Percentiles rank a stretch among this genome's conserved stretches.
Conservation (phyloP, 2,797 vertebrate species). For the Vultur gryphus region DNA sequence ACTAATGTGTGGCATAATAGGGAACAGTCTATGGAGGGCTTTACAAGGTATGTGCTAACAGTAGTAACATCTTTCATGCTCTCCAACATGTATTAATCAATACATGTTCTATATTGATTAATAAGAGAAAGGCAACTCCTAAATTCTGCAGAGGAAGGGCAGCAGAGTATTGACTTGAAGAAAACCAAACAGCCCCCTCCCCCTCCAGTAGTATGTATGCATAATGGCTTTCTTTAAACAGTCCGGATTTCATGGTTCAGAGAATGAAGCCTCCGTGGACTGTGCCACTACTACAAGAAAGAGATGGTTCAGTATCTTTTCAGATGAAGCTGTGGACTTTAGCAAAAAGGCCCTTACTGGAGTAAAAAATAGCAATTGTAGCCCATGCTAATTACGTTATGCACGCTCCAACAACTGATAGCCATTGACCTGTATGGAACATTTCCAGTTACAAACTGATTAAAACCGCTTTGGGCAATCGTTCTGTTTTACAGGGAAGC, state of each 20-base stretch:
- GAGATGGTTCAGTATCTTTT: background rate
- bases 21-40: background rate
- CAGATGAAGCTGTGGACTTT: background rate
- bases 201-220: background rate
- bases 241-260: background rate
- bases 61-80: background rate
- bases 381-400: slow-evolving; percentile 36
- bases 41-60: background rate
- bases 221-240: background rate
- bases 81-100: background rate
- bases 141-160: background rate
- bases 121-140: background rate
- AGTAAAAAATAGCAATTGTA: background rate
- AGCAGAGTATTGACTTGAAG: background rate
- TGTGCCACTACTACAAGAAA: background rate
- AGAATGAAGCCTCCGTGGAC: background rate
- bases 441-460: slow-evolving; percentile 45
- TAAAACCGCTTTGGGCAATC: background rate
- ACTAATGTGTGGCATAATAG: background rate
- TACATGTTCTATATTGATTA: background rate
- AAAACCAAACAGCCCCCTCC: background rate
- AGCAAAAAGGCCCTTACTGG: background rate
- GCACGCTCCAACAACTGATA: slow-evolving; percentile 12
- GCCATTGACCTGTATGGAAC: slow-evolving; percentile 53
- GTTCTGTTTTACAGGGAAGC: background rate